Base-by-base conservation (phyloP, 2,113 vertebrate genomes). In the Myrmophylax atrothorax region DNA sequence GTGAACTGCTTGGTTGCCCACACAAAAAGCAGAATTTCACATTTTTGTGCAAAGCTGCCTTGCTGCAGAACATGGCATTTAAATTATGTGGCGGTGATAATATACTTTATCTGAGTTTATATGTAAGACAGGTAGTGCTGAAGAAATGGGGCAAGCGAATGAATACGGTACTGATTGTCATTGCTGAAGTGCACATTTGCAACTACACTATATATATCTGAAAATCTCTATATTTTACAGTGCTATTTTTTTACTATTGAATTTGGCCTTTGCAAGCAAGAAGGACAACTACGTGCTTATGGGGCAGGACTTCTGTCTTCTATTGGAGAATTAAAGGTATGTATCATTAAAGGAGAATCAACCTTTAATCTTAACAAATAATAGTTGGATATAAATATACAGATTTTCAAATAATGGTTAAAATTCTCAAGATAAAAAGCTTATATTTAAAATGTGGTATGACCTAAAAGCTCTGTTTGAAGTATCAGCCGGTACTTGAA, bases 181-280 rank as follows among this genome's bases (percentile, higher is more conserved):
- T 72, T 85, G 20, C 15, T 67, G 52, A 88, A 89, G n/a, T 70
- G 14, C 46, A 55, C 67, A 14, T 82, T 94, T 89, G n/a, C 72
- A 69, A 9, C 70, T 75, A 70, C 14, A 7, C 26, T 72, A 7
- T 26, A 37, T 72, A 14, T 83, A 22, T 47, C 73, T 68, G 25
- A 94, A 18, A 94, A 58, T 77, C 64, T 68, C 15, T 93, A 5
- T 96, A 46, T 87, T 91, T 96, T 93, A 9, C 91, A 99, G 99
- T 99, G 99, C 96, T 99, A 99, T 95, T 99, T 99, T 98, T 99
- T 99, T 97, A 99, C 99, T 0, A 99, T 99, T 14, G 99, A 99
- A 97, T 99, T 99, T 95, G 99, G 99, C 62, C 98, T 99, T 83
- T 99, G 99, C 95, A 99, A 99, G 95, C 99, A 99, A 97, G 99